Conservation (phyloP, 2,113 vertebrate species). For the Phylloscopus whistleri region DNA sequence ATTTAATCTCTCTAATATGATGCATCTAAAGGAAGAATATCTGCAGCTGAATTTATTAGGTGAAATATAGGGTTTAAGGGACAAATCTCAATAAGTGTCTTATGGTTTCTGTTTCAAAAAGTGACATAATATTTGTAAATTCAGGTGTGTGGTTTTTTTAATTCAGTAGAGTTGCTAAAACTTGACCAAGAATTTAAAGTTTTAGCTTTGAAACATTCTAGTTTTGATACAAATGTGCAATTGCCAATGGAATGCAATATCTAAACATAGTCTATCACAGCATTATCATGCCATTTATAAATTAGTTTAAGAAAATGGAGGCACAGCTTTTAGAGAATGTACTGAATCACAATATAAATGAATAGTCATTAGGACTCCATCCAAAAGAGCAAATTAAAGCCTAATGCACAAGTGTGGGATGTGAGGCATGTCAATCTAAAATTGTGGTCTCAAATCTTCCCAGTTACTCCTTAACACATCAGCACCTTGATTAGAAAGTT, state of each 20-base stretch:
- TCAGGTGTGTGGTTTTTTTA: background rate
- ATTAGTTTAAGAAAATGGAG: background rate
- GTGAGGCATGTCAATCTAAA: background rate
- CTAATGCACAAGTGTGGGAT: background rate
- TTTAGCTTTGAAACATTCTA: background rate
- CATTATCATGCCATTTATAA: background rate
- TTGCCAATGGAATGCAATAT: background rate
- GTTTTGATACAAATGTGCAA: background rate
- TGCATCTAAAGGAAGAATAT: background rate
- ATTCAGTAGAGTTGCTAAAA: background rate
- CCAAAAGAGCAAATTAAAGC: background rate
- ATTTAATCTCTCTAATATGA: background rate
- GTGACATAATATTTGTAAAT: background rate
- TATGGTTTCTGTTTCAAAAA: background rate
- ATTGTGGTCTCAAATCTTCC: background rate
- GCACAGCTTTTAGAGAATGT: background rate
- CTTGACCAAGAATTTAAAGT: background rate
- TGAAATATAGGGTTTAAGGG: background rate
- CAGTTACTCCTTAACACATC: rapidly evolving
- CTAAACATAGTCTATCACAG: background rate
- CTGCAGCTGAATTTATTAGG: background rate
- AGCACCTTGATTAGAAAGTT: background rate
- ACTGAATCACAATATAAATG: background rate
- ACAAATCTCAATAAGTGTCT: rapidly evolving
- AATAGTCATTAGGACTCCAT: background rate